Evolutionary conservation across 2,888 invertebrate genomes (phyloP).

Genomic region (Sesia apiformis): DNA sequence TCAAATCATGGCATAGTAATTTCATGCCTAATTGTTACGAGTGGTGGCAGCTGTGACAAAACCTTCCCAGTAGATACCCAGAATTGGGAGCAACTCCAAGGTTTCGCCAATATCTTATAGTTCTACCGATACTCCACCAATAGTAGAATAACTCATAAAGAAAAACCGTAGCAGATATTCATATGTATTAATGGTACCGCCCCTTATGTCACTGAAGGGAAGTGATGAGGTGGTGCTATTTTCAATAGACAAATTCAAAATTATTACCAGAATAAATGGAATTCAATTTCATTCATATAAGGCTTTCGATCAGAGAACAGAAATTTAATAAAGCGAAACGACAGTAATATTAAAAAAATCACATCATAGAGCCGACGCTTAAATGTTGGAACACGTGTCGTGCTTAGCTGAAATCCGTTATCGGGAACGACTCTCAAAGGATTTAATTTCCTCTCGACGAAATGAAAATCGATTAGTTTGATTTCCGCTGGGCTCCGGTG

Average conservation of each 20-base stretch:
- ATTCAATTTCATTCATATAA: constrained; percentile 21
- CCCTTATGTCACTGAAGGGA: no score
- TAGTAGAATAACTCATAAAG: no score
- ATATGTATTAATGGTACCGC: no score
- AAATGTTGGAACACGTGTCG: constrained; percentile 56
- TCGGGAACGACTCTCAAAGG: constrained; percentile 67
- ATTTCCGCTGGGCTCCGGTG: constrained; percentile 58
- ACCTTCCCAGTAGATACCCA: no score
- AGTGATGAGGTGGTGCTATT: neutral
- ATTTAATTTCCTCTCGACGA: constrained; percentile 72
- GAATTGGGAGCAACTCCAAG: no score
- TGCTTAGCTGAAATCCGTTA: constrained; percentile 65
- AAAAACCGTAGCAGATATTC: no score
- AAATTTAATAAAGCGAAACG: constrained; percentile 26
- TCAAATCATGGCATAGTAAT: no score
- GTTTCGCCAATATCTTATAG: no score
- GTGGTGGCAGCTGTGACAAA: no score
- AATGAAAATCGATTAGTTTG: constrained; percentile 74
- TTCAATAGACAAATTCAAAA: constrained; percentile 11
- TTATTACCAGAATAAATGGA: constrained; percentile 18
- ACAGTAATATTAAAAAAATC: constrained; percentile 22
- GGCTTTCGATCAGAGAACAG: constrained; percentile 16
- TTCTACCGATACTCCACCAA: no score
- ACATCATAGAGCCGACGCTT: constrained; percentile 17
- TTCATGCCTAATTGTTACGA: no score